These are phyloP conservation scores for Resseliella maxima DNA, from an alignment of 2,888 invertebrate genomes.

Conservation along the genomic window DNA sequence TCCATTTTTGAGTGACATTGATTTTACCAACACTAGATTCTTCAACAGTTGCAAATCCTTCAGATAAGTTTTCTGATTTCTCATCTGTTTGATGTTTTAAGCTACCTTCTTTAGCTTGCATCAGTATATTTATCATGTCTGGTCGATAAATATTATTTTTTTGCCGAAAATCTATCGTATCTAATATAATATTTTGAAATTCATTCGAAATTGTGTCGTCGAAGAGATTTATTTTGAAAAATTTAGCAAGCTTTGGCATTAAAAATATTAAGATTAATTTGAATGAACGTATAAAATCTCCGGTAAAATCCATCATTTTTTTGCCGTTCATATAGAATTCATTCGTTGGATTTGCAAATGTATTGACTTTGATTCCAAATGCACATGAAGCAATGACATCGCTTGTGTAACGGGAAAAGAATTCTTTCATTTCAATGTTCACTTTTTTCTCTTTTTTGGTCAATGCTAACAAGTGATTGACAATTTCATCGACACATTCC, in stretches of 20 bases:
- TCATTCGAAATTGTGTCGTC: slow-evolving; percentile 55
- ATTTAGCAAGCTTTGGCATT: not conserved
- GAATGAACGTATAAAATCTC: not conserved
- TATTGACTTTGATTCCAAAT: slow-evolving; percentile 69
- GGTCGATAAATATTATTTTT: slow-evolving; percentile 41
- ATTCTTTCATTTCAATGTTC: slow-evolving; percentile 66
- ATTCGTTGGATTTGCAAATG: slow-evolving; percentile 69
- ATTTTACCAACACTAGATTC: slow-evolving; percentile 64
- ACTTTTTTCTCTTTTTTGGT: not conserved
- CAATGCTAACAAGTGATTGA: slow-evolving; percentile 56
- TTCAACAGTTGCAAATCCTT: slow-evolving; percentile 66
- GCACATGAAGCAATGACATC: slow-evolving; percentile 68
- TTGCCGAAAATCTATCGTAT: slow-evolving; percentile 26
- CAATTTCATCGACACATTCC: slow-evolving; percentile 61
- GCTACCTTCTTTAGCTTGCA: slow-evolving; percentile 68
- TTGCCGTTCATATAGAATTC: slow-evolving; percentile 70
- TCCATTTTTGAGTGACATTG: slow-evolving; percentile 59
- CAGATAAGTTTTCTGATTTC: not conserved
- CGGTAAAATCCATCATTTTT: not conserved
- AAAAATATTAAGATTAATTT: not conserved
- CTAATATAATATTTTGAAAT: slow-evolving; percentile 39
- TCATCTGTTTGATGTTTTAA: not conserved
- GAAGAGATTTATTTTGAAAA: slow-evolving; percentile 4
- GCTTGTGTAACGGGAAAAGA: slow-evolving; percentile 64
- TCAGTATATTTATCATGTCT: slow-evolving; percentile 68